Conservation (phyloP, 2,888 invertebrate genomes). For the Schizotus pectinicornis region DNA sequence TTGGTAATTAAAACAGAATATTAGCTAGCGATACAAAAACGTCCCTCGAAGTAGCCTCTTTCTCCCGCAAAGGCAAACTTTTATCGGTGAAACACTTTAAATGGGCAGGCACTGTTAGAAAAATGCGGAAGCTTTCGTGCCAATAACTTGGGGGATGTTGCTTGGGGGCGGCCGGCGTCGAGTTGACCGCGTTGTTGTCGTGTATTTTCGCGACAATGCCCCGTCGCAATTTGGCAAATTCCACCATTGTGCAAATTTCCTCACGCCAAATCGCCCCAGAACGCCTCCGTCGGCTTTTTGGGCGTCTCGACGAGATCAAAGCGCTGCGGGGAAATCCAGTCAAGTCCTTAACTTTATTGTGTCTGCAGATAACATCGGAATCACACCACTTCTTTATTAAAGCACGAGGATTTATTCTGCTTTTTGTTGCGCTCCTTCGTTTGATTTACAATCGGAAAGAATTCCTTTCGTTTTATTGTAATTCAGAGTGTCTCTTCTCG, state of each 20-base stretch:
- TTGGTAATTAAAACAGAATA: no score
- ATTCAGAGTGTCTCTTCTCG: conserved; percentile 2
- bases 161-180: no score
- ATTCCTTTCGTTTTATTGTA: conserved; percentile 13
- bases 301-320: conserved; percentile 11
- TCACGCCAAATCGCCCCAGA: conserved; percentile 7
- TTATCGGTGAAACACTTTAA: no score
- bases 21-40: no score
- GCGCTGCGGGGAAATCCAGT: conserved; percentile 19
- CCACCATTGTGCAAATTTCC: not conserved
- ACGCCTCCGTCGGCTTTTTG: not conserved
- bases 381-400: conserved; percentile 28
- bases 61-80: no score
- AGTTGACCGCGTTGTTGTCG: no score
- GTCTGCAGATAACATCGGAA: conserved; percentile 25
- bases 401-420: conserved; percentile 14
- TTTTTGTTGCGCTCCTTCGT: conserved; percentile 18
- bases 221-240: not conserved
- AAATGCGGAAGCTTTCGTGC: no score
- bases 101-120: no score
- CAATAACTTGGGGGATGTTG: no score
- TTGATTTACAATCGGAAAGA: conserved; percentile 19
- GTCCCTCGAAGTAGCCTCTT: no score
- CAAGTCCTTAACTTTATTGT: conserved; percentile 25
- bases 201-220: no score